Evolutionary conservation across 2,113 vertebrate species (phyloP).

Genomic region (Prietella phreatophila): DNA sequence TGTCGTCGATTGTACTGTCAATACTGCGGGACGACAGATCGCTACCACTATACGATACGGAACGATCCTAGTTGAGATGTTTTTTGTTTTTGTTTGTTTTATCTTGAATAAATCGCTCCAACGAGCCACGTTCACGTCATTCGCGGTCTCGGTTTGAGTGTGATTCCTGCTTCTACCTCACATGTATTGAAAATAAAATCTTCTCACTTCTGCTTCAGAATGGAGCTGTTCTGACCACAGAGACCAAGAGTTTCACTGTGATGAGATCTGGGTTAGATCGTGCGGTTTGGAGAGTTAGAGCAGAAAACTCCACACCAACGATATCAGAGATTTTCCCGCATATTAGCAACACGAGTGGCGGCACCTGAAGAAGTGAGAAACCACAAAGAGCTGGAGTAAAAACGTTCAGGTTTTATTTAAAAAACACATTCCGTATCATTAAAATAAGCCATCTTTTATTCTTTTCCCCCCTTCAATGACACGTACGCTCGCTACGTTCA

Average conservation of each 20-base stretch:
- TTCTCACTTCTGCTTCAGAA: not conserved
- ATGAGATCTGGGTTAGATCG: not conserved
- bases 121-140: too few species aligned
- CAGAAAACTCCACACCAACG: not conserved
- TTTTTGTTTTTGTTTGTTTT: not conserved
- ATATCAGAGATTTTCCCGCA: not conserved
- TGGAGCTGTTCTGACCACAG: not conserved
- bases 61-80: too few species aligned
- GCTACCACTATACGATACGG: too few species aligned
- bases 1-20: too few species aligned
- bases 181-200: not conserved
- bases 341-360: not conserved
- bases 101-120: not conserved
- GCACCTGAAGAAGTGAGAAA: slow-evolving; percentile 36
- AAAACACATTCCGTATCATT: slow-evolving; percentile 71
- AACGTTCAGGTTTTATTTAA: slow-evolving; percentile 69
- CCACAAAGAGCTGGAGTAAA: slow-evolving; percentile 56
- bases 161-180: not conserved
- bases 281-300: too few species aligned
- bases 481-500: slow-evolving; percentile 29
- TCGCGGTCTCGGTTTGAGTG: not conserved
- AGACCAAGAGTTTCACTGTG: not conserved
- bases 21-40: too few species aligned
- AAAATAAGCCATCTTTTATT: slow-evolving; percentile 69
- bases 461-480: slow-evolving; percentile 40